phyloP scores from a whole-genome alignment of 2,888 invertebrate species.

The Dryobotodes eremita region DNA sequence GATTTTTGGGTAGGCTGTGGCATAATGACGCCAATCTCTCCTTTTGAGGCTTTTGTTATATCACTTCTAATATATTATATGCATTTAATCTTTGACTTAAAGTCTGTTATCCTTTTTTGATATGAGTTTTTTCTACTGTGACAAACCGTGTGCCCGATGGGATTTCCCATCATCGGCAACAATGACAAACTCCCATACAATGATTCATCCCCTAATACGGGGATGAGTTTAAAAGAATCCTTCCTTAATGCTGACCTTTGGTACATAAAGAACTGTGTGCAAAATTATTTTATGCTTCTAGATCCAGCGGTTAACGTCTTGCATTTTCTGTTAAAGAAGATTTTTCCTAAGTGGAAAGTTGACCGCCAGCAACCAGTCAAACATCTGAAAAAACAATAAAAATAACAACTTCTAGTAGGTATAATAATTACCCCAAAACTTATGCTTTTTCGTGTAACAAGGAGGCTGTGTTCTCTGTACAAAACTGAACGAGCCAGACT shows the following conservation, averaged over 20 bases:
- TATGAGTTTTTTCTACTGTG: not conserved
- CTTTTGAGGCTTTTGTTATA: slow-evolving; percentile 28
- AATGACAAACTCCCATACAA: not conserved
- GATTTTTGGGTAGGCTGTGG: slow-evolving; percentile 46
- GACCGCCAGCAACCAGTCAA: not conserved
- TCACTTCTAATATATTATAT: slow-evolving; percentile 27
- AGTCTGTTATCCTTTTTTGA: not conserved
- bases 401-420: not conserved
- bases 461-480: not conserved
- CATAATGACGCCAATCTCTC: slow-evolving; percentile 48
- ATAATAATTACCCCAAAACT: not conserved
- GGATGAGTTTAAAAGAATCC: no score
- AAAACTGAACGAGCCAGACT: slow-evolving; percentile 6
- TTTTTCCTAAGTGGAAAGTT: not conserved
- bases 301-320: not conserved
- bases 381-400: not conserved
- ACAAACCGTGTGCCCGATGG: not conserved
- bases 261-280: not conserved
- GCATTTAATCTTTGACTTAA: slow-evolving; percentile 16
- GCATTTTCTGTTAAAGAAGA: not conserved
- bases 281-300: not conserved
- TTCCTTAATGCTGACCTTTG: no score
- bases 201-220: not conserved
- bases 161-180: not conserved
- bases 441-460: not conserved